Percentiles rank a stretch among this genome's conserved stretches.
Evolutionary conservation across 2,113 vertebrate genomes (phyloP).

Genomic region (Opisthocomus hoazin): DNA sequence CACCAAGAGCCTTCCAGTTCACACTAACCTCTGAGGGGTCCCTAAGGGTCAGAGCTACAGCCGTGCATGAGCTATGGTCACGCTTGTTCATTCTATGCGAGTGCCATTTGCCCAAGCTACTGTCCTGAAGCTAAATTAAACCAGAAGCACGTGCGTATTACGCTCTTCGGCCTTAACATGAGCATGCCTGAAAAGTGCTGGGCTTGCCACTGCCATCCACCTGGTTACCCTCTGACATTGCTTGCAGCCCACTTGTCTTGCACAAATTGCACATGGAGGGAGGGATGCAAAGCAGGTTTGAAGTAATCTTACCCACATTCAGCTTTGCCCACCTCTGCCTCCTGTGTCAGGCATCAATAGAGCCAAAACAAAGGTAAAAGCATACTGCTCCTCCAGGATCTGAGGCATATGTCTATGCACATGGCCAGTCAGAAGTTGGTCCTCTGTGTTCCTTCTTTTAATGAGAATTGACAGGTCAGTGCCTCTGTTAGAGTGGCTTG

Average conservation of each 20-base stretch:
- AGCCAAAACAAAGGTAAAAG: background rate
- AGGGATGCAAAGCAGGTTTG: background rate
- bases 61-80: accelerated
- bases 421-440: background rate
- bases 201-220: background rate
- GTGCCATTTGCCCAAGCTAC: background rate
- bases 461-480: background rate
- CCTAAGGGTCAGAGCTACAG: accelerated
- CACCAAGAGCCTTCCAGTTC: background rate
- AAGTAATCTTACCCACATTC: background rate
- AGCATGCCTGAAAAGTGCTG: background rate
- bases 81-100: background rate
- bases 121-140: background rate
- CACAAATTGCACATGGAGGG: accelerated
- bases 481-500: background rate
- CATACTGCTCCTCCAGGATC: background rate
- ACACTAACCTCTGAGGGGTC: background rate
- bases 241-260: background rate
- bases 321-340: background rate
- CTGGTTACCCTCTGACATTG: background rate
- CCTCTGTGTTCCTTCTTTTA: background rate
- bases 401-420: background rate
- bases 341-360: background rate
- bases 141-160: accelerated
- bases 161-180: background rate